phyloP scores from a whole-genome alignment of 2,888 invertebrate species.

The Brenthis daphne region DNA sequence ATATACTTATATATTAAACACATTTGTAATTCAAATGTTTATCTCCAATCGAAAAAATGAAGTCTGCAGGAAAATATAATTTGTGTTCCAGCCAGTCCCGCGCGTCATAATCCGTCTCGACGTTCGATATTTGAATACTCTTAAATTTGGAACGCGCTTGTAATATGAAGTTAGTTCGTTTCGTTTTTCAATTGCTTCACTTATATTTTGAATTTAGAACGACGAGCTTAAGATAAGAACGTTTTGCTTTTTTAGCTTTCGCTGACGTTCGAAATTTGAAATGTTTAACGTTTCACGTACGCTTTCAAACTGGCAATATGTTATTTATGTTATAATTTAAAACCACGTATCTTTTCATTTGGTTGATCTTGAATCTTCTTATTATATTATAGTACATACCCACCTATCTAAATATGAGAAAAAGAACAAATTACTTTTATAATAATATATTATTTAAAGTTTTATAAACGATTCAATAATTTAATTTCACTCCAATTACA shows the following conservation, averaged over 20 bases:
- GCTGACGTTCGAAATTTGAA: slow-evolving; percentile 50
- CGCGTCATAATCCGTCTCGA: slow-evolving; percentile 72
- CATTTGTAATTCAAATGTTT: slow-evolving; percentile 62
- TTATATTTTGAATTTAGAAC: slow-evolving; percentile 79
- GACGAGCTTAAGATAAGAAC: slow-evolving; percentile 64
- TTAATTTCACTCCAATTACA: too few relatives aligned
- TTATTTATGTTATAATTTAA: slow-evolving; percentile 24
- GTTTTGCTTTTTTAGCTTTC: slow-evolving; percentile 44
- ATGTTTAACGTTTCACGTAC: slow-evolving; percentile 25
- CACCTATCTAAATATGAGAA: too few relatives aligned
- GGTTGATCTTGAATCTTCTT: slow-evolving; percentile 3
- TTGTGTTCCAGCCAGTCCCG: slow-evolving; percentile 60
- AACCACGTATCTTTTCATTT: slow-evolving; percentile 5
- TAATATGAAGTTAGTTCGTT: slow-evolving; percentile 77
- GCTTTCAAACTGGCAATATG: slow-evolving; percentile 21
- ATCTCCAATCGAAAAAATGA: slow-evolving; percentile 41
- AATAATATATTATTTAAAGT: too few relatives aligned
- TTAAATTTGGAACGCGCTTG: slow-evolving; percentile 77
- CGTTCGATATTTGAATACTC: slow-evolving; percentile 79
- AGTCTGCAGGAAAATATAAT: slow-evolving; percentile 36
- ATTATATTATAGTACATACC: not conserved
- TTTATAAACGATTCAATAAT: too few relatives aligned
- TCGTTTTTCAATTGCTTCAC: slow-evolving; percentile 81
- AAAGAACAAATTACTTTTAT: too few relatives aligned
- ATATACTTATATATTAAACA: slow-evolving; percentile 38